A percentile compares a stretch with the other conserved stretches of the same genome.
Conservation (phyloP, 2,888 invertebrate species). For the Zaprionus bogoriensis region DNA sequence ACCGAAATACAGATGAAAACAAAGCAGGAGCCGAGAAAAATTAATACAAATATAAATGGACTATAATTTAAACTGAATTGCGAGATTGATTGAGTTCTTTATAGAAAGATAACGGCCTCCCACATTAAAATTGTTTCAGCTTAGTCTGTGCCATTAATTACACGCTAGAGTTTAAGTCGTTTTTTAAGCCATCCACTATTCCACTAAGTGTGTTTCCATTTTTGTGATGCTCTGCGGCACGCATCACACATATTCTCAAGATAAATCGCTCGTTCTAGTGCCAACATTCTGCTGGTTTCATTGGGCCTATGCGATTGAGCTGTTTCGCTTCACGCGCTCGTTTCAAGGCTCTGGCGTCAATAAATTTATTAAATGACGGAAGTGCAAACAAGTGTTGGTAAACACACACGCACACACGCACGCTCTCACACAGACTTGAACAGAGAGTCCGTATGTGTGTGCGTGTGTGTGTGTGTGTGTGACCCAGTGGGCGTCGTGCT, state of each 20-base stretch:
- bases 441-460: constrained; percentile 33
- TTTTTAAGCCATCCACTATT: not conserved
- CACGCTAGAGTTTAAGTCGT: not conserved
- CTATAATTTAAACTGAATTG: not conserved
- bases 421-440: constrained; percentile 8
- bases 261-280: not conserved
- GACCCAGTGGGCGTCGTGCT: constrained; percentile 14
- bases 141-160: no score
- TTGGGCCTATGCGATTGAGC: not conserved
- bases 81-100: no score
- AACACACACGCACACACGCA: constrained; percentile 25
- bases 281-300: constrained; percentile 12
- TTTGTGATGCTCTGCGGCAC: not conserved
- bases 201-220: not conserved
- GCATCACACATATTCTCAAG: not conserved
- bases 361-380: constrained; percentile 73
- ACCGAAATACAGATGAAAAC: not conserved
- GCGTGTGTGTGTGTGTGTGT: constrained; percentile 22
- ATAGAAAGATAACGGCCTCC: no score
- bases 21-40: no score
- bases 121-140: no score
- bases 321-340: constrained; percentile 7
- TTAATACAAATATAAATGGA: not conserved
- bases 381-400: constrained; percentile 50
- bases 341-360: constrained; percentile 61